Evolutionary conservation across 2,888 invertebrate species (phyloP).

Genomic region (Ephialtes manifestator): DNA sequence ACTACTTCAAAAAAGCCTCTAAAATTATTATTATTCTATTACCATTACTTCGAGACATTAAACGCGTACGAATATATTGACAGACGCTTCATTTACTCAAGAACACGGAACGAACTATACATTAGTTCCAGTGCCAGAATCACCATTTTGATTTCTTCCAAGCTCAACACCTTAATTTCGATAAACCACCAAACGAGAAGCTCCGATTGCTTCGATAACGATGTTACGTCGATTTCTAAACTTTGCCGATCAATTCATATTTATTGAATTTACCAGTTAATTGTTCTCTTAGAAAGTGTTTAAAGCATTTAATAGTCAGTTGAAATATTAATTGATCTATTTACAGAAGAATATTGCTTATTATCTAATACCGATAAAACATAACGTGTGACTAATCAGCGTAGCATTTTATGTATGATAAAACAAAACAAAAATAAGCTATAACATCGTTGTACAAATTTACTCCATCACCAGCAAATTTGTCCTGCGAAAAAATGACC

Average conservation of each 20-base stretch:
- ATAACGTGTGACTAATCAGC: slow-evolving; percentile 40
- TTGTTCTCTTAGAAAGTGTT: slow-evolving; percentile 48
- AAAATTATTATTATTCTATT: slow-evolving; percentile 3
- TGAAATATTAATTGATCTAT: slow-evolving; percentile 83
- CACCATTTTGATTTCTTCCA: slow-evolving; percentile 79
- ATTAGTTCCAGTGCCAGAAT: slow-evolving; percentile 67
- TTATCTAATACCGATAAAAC: slow-evolving; percentile 72
- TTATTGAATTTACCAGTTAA: slow-evolving; percentile 29
- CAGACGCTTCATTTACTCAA: background rate
- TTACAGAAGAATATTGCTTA: slow-evolving; percentile 83
- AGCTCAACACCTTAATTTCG: slow-evolving; percentile 68
- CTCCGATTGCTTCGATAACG: background rate
- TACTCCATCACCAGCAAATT: slow-evolving; percentile 89
- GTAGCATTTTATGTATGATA: slow-evolving; percentile 34
- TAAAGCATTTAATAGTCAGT: slow-evolving; percentile 82
- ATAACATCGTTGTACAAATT: slow-evolving; percentile 99
- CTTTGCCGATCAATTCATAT: slow-evolving; percentile 18
- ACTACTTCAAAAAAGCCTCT: background rate
- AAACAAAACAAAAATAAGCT: too few relatives aligned
- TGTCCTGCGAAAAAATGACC: background rate
- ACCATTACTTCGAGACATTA: background rate
- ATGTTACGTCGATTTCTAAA: too few relatives aligned
- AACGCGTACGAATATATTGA: background rate
- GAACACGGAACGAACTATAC: slow-evolving; percentile 50
- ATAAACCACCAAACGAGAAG: background rate